Evolutionary conservation across 2,888 invertebrate genomes (phyloP), one percentile per base, ranked within the genome.

Genomic region (Aelia acuminata): DNA sequence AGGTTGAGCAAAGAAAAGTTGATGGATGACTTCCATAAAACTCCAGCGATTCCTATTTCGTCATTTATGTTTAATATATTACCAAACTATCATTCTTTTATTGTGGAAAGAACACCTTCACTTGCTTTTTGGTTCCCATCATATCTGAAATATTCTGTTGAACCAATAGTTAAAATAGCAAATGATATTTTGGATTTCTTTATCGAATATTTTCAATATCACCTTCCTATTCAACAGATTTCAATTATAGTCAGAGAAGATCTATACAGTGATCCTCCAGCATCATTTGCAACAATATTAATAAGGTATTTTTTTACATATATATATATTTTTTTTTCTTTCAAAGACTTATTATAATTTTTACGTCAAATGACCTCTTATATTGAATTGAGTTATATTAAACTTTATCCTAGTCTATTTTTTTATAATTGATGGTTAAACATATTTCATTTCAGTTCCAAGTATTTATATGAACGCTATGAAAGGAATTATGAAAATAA

Each of bases 371-470:
- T 10, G 4, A 35, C 35, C 11, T 47, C 20, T n/a, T 48, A n/a
- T 48, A 31, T 84, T n/a, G n/a, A 31, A 26, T 84, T 13, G 5
- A 26, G 31, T 31, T 47, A 47, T 47, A 35, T 47, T 7, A 22
- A n/a, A n/a, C 31, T 31, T 5, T 43, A 47, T 84, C 43, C 20
- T 47, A 84, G 43, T 43, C 7, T 20, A n/a, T n/a, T n/a, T n/a
- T 5, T 39, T 43, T 2, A n/a, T 84, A 48, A 18, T 26, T 85
- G 39, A 85, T 35, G 5, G 8, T n/a, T 63, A 26, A 15, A 5
- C 47, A 26, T 39, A 15, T 87, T 80, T 31, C 3, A 13, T 87
- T 80, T 80, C 50, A 87, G 87, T 87, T 87, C 87, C 8, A 84
- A 80, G 26, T 48, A 75, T n/a, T 26, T 87, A 39, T 84, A 35